These are phyloP conservation scores for Drosophila ficusphila DNA, from an alignment of 1,140 invertebrate species.

Conservation along the genomic window DNA sequence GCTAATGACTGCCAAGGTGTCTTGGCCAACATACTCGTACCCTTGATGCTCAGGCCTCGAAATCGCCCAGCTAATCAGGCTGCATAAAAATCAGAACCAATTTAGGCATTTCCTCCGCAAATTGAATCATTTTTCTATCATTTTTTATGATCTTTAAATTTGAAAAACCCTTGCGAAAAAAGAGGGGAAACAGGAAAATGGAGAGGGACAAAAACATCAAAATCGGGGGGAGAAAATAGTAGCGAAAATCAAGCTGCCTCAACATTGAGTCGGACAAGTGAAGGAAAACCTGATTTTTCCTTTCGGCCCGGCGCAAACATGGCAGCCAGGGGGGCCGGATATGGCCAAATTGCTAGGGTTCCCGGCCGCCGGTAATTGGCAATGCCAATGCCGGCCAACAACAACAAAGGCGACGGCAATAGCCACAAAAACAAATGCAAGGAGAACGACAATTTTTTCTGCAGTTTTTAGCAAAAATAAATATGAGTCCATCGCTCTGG, in stretches of 20 bases:
- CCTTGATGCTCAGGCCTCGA: constrained; percentile 26
- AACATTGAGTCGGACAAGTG: constrained; percentile 55
- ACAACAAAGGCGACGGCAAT: constrained; percentile 26
- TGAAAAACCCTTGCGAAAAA: neutral
- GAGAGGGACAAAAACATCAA: constrained; percentile 55
- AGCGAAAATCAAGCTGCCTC: constrained; percentile 57
- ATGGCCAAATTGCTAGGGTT: constrained; percentile 81
- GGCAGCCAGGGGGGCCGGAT: constrained; percentile 73
- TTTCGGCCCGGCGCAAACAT: constrained; percentile 55
- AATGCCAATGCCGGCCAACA: constrained; percentile 67
- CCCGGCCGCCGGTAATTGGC: constrained; percentile 74
- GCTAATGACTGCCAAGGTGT: constrained; percentile 70
- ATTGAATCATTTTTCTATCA: constrained; percentile 40
- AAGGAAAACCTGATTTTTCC: constrained; percentile 71
- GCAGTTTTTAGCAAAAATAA: constrained; percentile 59
- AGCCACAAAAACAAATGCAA: constrained; percentile 41
- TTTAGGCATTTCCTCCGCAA: constrained; percentile 23
- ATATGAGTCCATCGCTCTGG: constrained; percentile 61
- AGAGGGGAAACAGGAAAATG: constrained; percentile 35
- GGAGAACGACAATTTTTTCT: constrained; percentile 62
- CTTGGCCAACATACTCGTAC: constrained; percentile 44
- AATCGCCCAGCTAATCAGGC: neutral
- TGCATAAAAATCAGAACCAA: constrained; percentile 28
- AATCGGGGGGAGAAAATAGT: constrained; percentile 39
- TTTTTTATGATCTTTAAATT: constrained; percentile 44